Conservation (phyloP, 2,888 invertebrate genomes). For the Frankliniella intonsa region DNA sequence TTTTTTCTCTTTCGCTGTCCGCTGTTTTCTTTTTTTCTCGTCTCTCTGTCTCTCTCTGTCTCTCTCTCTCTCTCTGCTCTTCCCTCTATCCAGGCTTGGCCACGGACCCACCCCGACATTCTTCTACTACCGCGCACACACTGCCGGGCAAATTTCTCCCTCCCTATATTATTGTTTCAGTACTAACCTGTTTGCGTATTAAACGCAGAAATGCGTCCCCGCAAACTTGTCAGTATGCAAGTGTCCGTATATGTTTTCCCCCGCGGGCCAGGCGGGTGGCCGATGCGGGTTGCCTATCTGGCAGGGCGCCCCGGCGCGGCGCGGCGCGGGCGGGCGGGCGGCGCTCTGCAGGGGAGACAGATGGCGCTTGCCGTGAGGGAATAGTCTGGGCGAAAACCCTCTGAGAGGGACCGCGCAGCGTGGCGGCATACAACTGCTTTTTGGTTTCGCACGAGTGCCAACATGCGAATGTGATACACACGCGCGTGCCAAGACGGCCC, state of each 20-base stretch:
- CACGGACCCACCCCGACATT: too few species aligned
- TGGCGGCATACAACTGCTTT: conserved; percentile 16
- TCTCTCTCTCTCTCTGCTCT: neutral
- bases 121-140: too few species aligned
- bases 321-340: too few species aligned
- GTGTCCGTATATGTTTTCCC: too few species aligned
- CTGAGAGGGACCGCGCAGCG: neutral
- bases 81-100: neutral
- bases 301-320: neutral
- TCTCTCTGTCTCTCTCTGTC: neutral
- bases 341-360: neutral
- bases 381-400: neutral
- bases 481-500: neutral
- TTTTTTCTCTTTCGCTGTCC: too few species aligned
- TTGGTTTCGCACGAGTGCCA: conserved; percentile 26
- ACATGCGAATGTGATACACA: conserved; percentile 25
- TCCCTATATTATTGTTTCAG: too few species aligned
- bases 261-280: too few species aligned
- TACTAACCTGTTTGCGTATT: too few species aligned
- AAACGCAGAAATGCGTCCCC: too few species aligned
- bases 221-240: too few species aligned
- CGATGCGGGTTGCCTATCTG: neutral
- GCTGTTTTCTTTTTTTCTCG: neutral
- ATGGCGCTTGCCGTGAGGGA: neutral
- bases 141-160: too few species aligned